Conservation (phyloP, 2,888 invertebrate genomes). For the Camponotus fellah region DNA sequence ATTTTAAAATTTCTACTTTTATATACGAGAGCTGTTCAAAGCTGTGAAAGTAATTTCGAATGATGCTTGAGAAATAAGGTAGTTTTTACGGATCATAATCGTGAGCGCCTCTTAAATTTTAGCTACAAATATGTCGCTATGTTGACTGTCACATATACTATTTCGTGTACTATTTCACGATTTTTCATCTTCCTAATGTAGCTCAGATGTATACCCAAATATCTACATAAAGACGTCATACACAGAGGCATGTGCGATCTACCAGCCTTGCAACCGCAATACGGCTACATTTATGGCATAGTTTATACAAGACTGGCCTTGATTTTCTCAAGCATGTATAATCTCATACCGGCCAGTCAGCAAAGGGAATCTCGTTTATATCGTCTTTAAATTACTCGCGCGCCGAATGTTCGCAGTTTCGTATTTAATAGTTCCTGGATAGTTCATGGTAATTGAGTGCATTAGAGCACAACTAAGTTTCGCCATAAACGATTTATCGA, state of each 20-base stretch:
- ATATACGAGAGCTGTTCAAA: neutral
- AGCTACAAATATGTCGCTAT: neutral
- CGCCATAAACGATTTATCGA: constrained; percentile 38
- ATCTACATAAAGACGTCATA: neutral
- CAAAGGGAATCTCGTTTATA: constrained; percentile 1
- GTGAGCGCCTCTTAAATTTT: neutral
- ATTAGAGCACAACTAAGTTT: constrained; percentile 13
- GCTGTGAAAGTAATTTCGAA: neutral
- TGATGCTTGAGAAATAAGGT: neutral
- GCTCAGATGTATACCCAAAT: neutral
- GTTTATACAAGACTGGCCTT: neutral
- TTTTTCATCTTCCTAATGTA: constrained; percentile 39
- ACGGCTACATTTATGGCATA: constrained; percentile 12
- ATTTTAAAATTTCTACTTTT: neutral
- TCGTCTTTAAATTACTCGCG: constrained; percentile 41
- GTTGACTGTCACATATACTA: neutral
- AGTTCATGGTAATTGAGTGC: constrained; percentile 41
- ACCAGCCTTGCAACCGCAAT: neutral
- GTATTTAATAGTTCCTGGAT: constrained; percentile 40
- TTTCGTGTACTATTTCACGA: neutral
- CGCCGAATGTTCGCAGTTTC: neutral
- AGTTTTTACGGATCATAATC: neutral
- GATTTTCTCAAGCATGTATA: neutral
- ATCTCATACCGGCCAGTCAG: neutral
- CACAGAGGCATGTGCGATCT: neutral